Evolutionary conservation across 2,113 vertebrate species (phyloP).

Genomic region (Mesoclemmys tuberculata): DNA sequence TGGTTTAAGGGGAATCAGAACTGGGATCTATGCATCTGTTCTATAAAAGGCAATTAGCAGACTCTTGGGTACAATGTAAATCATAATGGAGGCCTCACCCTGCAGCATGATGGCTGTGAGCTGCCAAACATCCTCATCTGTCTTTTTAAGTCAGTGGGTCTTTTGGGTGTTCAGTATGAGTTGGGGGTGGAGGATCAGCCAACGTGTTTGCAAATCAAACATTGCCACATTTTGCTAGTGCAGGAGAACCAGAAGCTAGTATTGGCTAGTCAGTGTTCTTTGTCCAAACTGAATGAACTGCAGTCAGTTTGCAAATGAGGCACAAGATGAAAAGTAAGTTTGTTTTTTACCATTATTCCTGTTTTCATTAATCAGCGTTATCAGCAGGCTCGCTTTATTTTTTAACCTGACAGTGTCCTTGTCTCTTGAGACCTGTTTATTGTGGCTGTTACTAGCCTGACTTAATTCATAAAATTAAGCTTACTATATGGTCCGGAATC

Average conservation of each 20-base stretch:
- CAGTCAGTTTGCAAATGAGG: neutral
- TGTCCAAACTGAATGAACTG: neutral
- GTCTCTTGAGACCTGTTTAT: neutral
- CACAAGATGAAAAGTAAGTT: neutral
- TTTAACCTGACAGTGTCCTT: neutral
- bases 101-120: neutral
- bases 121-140: neutral
- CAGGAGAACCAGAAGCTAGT: neutral
- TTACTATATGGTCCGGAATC: neutral
- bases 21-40: neutral
- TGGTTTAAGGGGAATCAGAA: constrained; percentile 30
- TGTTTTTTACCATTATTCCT: neutral
- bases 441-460: neutral
- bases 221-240: neutral
- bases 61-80: neutral
- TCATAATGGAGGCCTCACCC: neutral
- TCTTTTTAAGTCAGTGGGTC: neutral
- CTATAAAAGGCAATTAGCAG: neutral
- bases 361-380: neutral
- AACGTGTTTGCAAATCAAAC: neutral
- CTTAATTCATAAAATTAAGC: neutral
- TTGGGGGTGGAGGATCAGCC: neutral
- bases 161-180: neutral
- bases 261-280: neutral
- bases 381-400: neutral